Base-by-base conservation (phyloP, 2,113 vertebrate species). In the Pluvianellus socialis region DNA sequence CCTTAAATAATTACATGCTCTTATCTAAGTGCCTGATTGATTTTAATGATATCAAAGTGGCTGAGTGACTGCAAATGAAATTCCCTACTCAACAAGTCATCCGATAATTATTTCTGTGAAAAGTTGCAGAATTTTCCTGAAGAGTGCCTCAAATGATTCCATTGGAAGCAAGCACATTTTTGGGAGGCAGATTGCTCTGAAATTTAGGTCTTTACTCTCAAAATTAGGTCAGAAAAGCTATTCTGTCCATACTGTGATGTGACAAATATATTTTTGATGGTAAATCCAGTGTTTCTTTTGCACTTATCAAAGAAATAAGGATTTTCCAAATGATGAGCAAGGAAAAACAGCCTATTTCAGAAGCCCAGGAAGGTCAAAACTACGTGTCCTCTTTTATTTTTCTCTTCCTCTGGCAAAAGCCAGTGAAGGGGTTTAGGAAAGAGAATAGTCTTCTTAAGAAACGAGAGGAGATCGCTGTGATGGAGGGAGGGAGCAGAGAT, bases 101-200 rank as follows among this genome's bases (percentile, higher is more conserved):
- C 7, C 35, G 77, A n/a, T 45, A 84, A 72, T 91, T 92, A 71
- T 74, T 91, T 94, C 44, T 68, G 35, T 81, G 65, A 79, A 86
- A 94, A 92, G 52, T 19, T 83, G 42, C 42, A 75, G 27, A 83
- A 56, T 92, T 83, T 95, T 93, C 68, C 61, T 86, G 44, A 92
- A 74, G 56, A 38, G 52, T 58, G 3, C 23, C 74, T 66, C 24
- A 81, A 53, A 92, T 66, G 0, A 68, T 92, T 81, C 53, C 35
- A 58, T 55, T 5, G 63, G 63, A 47, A 61, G 7, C 61, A 27
- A 79, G 28, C 28, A 61, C 17, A 20, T 65, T 89, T 95, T 21
- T 86, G 33, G 21, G 44, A 81, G 65, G 23, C 33, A 77, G 6
- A 26, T 33, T 81, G 5, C 33, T 81, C 45, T 79, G 84, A 81